phyloP scores from a whole-genome alignment of 2,888 invertebrate genomes.

The Marronus borbonicus region DNA sequence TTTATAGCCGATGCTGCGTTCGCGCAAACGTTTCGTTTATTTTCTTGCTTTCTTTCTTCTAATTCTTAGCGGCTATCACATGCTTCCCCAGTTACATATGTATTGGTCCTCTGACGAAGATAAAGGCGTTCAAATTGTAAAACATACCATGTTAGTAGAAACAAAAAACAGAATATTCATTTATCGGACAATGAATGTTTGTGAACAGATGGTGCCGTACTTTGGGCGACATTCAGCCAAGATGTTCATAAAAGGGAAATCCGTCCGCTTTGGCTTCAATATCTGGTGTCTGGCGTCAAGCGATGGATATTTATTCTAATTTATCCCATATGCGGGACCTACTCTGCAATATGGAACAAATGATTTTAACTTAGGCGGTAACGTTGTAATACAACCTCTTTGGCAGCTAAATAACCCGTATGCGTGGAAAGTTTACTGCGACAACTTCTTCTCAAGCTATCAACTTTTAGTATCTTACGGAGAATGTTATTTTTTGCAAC shows the following conservation, averaged over 20 bases:
- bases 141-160: not conserved
- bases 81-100: too few relatives aligned
- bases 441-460: constrained; percentile 12
- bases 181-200: not conserved
- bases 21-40: too few relatives aligned
- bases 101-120: too few relatives aligned
- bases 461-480: not conserved
- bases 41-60: too few relatives aligned
- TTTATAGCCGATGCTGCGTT: too few relatives aligned
- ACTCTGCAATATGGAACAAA: not conserved
- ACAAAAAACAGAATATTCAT: not conserved
- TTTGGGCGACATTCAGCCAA: not conserved
- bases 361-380: not conserved
- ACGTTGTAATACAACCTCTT: not conserved
- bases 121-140: not conserved
- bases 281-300: not conserved
- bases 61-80: too few relatives aligned
- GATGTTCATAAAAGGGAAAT: constrained; percentile 8
- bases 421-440: not conserved
- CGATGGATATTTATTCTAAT: constrained; percentile 11
- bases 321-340: not conserved
- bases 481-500: too few relatives aligned
- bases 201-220: not conserved
- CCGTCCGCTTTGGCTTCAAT: constrained; percentile 12
- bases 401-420: not conserved